Evolutionary conservation across 2,797 vertebrate genomes (phyloP).

Genomic region (Benthosema pterotum): DNA sequence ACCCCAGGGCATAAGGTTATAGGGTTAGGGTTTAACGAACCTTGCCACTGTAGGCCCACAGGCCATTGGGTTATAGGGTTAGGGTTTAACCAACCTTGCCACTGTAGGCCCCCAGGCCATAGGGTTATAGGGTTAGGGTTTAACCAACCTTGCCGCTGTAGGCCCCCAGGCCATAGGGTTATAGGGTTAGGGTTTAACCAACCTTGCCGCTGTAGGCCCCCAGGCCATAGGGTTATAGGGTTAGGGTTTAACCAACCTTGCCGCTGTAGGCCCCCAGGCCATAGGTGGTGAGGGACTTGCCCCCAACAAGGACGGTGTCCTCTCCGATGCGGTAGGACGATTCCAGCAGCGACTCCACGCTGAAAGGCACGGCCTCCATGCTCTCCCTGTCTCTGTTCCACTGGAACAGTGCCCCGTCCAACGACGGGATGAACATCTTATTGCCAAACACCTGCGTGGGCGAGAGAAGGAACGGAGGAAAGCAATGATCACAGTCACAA

Average conservation of each 20-base stretch:
- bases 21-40: not conserved
- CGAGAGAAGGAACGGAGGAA: not conserved
- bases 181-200: too few species aligned
- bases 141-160: too few species aligned
- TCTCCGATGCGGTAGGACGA: slow-evolving; percentile 95
- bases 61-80: too few species aligned
- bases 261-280: slow-evolving; percentile 93
- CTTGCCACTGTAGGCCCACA: too few species aligned
- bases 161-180: too few species aligned
- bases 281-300: slow-evolving; percentile 94
- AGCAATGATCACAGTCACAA: not conserved
- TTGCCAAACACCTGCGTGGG: slow-evolving; percentile 90
- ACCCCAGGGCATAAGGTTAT: not conserved
- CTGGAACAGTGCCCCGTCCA: slow-evolving; percentile 97
- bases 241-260: slow-evolving; percentile 83
- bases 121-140: slow-evolving; percentile 55
- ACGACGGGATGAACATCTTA: slow-evolving; percentile 96
- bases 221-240: too few species aligned
- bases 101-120: slow-evolving; percentile 91
- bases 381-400: slow-evolving; percentile 96
- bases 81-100: slow-evolving; percentile 88
- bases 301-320: slow-evolving; percentile 94
- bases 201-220: too few species aligned
- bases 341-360: slow-evolving; percentile 95
- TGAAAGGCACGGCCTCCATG: slow-evolving; percentile 98